Percentiles rank a stretch among this genome's conserved stretches.
These are phyloP conservation scores for Microchirus variegatus DNA, from an alignment of 2,797 vertebrate genomes.

Conservation along the genomic window DNA sequence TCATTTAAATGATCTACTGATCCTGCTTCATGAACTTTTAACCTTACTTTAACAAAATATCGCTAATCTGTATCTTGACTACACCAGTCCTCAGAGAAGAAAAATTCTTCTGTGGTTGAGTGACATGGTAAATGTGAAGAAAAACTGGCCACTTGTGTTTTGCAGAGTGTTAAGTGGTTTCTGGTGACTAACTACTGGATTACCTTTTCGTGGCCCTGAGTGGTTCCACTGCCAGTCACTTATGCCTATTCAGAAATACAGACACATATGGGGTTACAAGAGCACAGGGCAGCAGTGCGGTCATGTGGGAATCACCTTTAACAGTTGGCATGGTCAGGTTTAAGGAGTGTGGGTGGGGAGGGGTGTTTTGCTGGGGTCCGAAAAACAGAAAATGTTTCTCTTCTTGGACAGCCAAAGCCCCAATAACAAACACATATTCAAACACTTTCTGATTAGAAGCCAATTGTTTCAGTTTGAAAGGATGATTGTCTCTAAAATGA, in stretches of 20 bases:
- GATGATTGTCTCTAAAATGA: too few species aligned
- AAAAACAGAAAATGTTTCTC: not conserved
- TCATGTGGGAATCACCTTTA: conserved; percentile 37
- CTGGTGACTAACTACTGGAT: conserved; percentile 68
- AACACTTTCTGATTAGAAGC: too few species aligned
- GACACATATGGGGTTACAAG: conserved; percentile 76
- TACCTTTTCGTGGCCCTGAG: conserved; percentile 81
- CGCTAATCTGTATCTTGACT: conserved; percentile 8
- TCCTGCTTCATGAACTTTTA: conserved; percentile 79
- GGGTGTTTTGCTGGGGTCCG: not conserved
- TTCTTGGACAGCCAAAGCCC: not conserved
- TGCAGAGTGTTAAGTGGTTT: conserved; percentile 46
- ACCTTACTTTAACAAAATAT: conserved; percentile 54
- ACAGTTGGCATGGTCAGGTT: conserved; percentile 23
- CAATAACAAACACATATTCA: too few species aligned
- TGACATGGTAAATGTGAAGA: conserved; percentile 10
- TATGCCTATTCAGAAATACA: conserved; percentile 81
- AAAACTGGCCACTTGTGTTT: conserved; percentile 61
- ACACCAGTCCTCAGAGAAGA: conserved; percentile 31
- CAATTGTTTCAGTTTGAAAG: too few species aligned
- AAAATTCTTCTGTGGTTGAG: conserved; percentile 14
- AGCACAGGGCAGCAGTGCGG: conserved; percentile 50
- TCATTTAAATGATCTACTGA: conserved; percentile 66
- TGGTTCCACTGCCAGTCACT: conserved; percentile 83
- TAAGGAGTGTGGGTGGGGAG: not conserved